Evolutionary conservation across 2,888 invertebrate species (phyloP).

Genomic region (Exephanes ischioxanthus): DNA sequence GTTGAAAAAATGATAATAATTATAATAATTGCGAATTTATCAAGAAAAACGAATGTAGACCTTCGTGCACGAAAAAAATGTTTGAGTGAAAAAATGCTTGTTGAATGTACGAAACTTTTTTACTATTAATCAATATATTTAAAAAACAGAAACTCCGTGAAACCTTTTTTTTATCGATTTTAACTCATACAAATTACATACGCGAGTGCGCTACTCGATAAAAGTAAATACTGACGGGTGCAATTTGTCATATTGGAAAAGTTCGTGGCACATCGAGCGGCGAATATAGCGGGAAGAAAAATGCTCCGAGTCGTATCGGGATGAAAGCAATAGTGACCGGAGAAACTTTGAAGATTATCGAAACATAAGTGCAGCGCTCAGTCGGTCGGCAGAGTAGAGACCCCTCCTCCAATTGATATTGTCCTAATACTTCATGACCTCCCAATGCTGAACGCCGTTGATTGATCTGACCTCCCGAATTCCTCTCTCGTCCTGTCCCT

Average conservation of each 20-base stretch:
- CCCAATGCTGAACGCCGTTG: neutral
- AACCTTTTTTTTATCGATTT: neutral
- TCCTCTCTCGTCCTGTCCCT: neutral
- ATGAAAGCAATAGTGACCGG: neutral
- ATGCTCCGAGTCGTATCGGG: neutral
- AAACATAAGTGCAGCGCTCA: neutral
- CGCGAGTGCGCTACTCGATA: neutral
- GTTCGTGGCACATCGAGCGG: neutral
- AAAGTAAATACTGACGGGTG: neutral
- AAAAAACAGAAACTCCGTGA: neutral
- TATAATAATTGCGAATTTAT: too few species aligned
- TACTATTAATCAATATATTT: neutral
- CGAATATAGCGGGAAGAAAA: neutral
- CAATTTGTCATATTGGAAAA: constrained; percentile 2
- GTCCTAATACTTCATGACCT: neutral
- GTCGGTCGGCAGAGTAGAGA: neutral
- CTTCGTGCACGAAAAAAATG: neutral
- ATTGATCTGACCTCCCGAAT: neutral
- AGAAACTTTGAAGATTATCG: neutral
- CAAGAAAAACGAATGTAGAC: neutral
- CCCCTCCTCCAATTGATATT: neutral
- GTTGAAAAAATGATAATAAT: too few species aligned
- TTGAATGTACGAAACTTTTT: neutral
- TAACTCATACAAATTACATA: neutral
- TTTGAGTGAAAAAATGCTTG: too few species aligned